phyloP scores from a whole-genome alignment of 1,140 invertebrate genomes.

The Drosophila novamexicana region DNA sequence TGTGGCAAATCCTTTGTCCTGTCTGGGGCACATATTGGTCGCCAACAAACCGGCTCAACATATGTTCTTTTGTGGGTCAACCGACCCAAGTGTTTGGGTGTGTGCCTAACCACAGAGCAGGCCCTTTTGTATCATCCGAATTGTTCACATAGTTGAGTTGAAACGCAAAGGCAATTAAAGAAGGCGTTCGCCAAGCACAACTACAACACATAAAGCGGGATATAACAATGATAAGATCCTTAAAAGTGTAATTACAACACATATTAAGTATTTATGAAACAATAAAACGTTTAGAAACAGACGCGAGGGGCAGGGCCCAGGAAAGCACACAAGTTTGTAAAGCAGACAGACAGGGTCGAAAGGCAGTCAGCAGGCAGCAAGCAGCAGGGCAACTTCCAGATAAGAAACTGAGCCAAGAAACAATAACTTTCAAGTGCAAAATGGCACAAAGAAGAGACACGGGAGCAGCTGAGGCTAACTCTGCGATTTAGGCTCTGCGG shows the following conservation, averaged over 20 bases:
- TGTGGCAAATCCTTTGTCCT: slow-evolving; percentile 37
- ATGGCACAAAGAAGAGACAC: slow-evolving; percentile 12
- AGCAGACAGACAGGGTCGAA: background rate
- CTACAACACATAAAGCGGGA: background rate
- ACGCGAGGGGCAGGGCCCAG: background rate
- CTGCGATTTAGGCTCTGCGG: slow-evolving; percentile 54
- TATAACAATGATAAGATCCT: slow-evolving; percentile 59
- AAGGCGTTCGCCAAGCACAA: background rate
- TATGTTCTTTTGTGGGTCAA: slow-evolving; percentile 40
- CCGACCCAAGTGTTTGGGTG: slow-evolving; percentile 23
- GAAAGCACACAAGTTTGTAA: slow-evolving; percentile 14
- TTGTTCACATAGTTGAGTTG: slow-evolving; percentile 47
- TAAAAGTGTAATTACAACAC: slow-evolving; percentile 69
- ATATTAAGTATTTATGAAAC: slow-evolving; percentile 80
- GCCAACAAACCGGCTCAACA: slow-evolving; percentile 13
- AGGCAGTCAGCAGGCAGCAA: background rate
- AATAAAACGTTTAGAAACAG: slow-evolving; percentile 69
- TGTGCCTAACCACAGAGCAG: slow-evolving; percentile 51
- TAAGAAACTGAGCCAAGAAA: slow-evolving; percentile 39
- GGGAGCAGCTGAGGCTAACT: background rate
- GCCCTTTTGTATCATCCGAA: slow-evolving; percentile 24
- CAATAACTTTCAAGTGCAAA: slow-evolving; percentile 58
- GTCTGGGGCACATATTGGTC: slow-evolving; percentile 5
- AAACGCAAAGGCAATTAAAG: slow-evolving; percentile 21
- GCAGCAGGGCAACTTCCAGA: slow-evolving; percentile 3